Evolutionary conservation across 2,888 invertebrate species (phyloP).

Genomic region (Stomorhina lunata): DNA sequence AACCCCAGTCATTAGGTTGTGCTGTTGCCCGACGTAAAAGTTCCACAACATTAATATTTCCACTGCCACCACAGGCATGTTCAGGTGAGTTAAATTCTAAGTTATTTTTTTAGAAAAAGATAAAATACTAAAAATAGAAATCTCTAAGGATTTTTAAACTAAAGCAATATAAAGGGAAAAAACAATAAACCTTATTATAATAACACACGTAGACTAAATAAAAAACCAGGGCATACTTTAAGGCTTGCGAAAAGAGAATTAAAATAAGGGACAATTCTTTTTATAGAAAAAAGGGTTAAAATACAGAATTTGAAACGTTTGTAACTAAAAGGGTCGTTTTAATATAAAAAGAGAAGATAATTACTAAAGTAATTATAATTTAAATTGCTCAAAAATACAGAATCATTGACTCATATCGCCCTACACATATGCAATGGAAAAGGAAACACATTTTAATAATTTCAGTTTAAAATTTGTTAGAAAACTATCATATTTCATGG

Average conservation of each 20-base stretch:
- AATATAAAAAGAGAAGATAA: neutral
- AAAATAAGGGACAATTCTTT: neutral
- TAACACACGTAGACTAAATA: no score
- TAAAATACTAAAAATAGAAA: neutral
- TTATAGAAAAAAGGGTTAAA: neutral
- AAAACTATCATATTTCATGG: conserved; percentile 52
- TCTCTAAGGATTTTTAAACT: neutral
- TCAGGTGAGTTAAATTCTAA: conserved; percentile 85
- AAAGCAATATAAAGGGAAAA: neutral
- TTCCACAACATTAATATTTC: conserved; percentile 96
- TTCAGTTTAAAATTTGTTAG: neutral
- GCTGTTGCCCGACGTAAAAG: conserved; percentile 96
- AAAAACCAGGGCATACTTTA: neutral
- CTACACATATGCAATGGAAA: no score
- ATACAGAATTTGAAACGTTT: neutral
- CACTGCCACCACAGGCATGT: conserved; percentile 95
- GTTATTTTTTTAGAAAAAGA: no score
- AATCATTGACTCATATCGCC: neutral
- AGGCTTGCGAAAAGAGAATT: neutral
- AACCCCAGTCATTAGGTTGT: conserved; percentile 96
- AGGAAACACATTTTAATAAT: neutral
- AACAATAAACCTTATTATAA: neutral
- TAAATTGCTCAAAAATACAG: conserved; percentile 31
- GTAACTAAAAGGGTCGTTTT: neutral
- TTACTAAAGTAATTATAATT: conserved; percentile 53